Percentiles rank a stretch among this genome's conserved stretches.
Conservation (phyloP, 2,113 vertebrate species). For the Camelus dromedarius region DNA sequence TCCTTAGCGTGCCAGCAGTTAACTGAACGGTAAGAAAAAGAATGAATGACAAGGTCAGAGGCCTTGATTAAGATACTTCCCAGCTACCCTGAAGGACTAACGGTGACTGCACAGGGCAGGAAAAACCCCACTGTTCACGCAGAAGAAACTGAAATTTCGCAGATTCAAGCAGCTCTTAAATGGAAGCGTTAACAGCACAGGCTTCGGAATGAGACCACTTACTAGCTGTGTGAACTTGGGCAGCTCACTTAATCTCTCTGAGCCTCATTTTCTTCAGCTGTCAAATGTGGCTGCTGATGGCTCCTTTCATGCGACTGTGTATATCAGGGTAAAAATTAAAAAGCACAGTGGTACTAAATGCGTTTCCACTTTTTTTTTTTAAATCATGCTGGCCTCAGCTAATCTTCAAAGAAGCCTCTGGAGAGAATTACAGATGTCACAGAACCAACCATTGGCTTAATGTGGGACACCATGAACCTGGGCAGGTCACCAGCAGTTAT, state of each 20-base stretch:
- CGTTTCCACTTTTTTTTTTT: background rate
- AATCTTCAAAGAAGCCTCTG: background rate
- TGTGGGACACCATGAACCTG: background rate
- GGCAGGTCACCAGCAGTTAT: background rate
- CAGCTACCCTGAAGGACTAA: constrained; percentile 33
- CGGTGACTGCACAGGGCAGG: background rate
- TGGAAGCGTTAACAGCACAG: background rate
- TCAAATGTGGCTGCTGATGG: background rate
- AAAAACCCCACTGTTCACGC: background rate
- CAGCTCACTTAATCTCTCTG: background rate
- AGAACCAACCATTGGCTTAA: background rate
- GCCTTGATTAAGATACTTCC: constrained; percentile 59
- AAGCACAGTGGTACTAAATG: background rate
- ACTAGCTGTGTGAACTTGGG: constrained; percentile 10
- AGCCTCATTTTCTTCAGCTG: background rate
- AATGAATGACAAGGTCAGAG: constrained; percentile 57
- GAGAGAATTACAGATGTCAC: background rate
- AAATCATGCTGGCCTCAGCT: background rate
- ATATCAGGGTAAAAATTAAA: background rate
- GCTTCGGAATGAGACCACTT: background rate
- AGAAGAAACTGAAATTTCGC: background rate
- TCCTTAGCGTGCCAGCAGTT: background rate
- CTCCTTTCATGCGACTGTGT: background rate
- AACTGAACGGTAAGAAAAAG: constrained; percentile 19
- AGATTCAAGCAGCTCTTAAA: constrained; percentile 7